Base-by-base conservation (phyloP, 2,797 vertebrate genomes). In the Cirrhinus molitorella region DNA sequence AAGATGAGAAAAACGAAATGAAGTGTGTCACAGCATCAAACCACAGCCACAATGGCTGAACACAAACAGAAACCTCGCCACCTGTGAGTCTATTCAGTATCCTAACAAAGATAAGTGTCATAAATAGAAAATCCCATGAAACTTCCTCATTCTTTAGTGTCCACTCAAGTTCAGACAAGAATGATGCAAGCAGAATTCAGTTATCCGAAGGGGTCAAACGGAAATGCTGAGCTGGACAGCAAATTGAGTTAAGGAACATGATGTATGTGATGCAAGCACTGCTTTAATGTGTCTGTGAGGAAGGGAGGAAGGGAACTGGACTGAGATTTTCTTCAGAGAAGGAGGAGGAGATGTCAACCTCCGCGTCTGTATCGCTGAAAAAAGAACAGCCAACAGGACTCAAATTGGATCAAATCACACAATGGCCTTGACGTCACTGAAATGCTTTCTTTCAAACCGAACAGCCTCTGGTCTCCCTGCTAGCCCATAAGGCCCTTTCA, bases 41-140 rank as follows among this genome's bases (percentile, higher is more conserved):
- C 68, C 57, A 61, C 49, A 63, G 59, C 59, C n/a, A 80, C 65
- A 68, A 85, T 55, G 78, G 23, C 81, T 71, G 61, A 49, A 28
- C 63, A 10, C 70, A 45, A 79, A 53, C 16, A 63, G 68, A 68
- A 53, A 85, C 59, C 72, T 23, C 28, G 21, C 43, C 85, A 80
- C 79, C 85, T 84, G 85, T 23, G 80, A 65, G 76, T 63, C 80
- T 53, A 78, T 85, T 81, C 72, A 86, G 71, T 83, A 74, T 76
- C 71, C 63, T 61, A 79, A 78, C 74, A 84, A 86, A 81, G 80
- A 80, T 82, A 51, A 83, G 31, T 8, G 37, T 6, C 8, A 40
- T 40, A 9, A 40, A 40, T 40, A 40, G 37, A 40, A 80, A 37
- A 23, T 43, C 14, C 37, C 37, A 40, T 40, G 37, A 40, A 40